phyloP scores from a whole-genome alignment of 2,888 invertebrate genomes.

The Phasia obesa region DNA sequence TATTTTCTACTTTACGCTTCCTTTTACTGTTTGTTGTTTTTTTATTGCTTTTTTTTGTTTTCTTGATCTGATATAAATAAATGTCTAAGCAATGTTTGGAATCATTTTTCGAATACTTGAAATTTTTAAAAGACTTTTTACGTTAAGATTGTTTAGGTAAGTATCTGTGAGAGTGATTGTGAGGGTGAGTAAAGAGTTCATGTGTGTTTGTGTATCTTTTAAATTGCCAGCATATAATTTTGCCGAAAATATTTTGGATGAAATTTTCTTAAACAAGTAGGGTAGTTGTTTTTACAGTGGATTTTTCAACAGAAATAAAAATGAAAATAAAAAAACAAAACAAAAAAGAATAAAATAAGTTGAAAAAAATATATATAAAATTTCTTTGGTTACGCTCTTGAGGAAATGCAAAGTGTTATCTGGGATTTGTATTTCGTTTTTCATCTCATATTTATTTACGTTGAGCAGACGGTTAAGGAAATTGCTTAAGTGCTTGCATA shows the following conservation, averaged over 20 bases:
- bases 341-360: background rate
- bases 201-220: conserved; percentile 3
- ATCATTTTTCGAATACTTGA: conserved; percentile 54
- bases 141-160: conserved; percentile 6
- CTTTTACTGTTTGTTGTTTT: background rate
- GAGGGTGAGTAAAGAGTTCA: background rate
- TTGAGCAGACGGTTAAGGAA: conserved; percentile 49
- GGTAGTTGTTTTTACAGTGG: conserved; percentile 16
- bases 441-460: conserved; percentile 54
- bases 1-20: conserved; percentile 29
- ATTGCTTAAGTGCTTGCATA: conserved; percentile 62
- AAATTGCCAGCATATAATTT: conserved; percentile 15
- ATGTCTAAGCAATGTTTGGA: conserved; percentile 46
- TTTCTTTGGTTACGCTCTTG: conserved; percentile 43
- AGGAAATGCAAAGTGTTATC: conserved; percentile 55
- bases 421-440: conserved; percentile 43
- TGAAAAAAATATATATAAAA: conserved; percentile 22
- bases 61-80: conserved; percentile 35
- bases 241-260: conserved; percentile 1
- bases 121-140: conserved; percentile 45
- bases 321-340: too few species aligned
- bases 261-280: background rate
- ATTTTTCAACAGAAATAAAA: conserved; percentile 7
- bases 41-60: background rate
- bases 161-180: background rate